phyloP scores from a whole-genome alignment of 1,140 invertebrate genomes.

The Ostrea denselamellosa region DNA sequence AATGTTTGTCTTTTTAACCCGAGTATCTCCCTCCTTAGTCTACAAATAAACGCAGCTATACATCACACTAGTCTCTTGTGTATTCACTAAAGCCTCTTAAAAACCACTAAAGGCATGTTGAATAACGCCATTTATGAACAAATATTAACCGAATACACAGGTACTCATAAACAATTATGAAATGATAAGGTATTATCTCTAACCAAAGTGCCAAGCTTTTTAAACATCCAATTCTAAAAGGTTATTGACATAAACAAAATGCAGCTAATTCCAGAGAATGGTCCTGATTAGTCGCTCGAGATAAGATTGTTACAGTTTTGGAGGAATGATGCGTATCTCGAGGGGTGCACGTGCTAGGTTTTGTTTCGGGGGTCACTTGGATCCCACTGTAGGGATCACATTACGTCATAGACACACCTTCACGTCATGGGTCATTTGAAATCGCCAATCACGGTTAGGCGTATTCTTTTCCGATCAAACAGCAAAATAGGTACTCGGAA shows the following conservation, averaged over 20 bases:
- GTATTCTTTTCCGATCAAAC: background rate
- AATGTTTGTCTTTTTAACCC: background rate
- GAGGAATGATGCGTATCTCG: background rate
- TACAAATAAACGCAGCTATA: background rate
- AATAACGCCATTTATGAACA: background rate
- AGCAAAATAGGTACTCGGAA: background rate
- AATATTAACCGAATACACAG: background rate
- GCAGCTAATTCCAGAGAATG: background rate
- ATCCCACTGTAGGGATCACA: background rate
- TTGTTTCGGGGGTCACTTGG: background rate
- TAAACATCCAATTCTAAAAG: background rate
- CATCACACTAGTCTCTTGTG: background rate
- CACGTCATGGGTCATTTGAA: constrained; percentile 3
- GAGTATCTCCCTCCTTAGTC: background rate
- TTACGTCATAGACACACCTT: background rate
- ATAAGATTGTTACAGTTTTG: background rate
- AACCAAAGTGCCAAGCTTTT: constrained; percentile 4
- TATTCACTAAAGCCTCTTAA: constrained; percentile 17
- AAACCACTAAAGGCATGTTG: background rate
- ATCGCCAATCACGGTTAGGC: background rate
- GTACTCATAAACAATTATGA: background rate
- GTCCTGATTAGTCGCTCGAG: background rate
- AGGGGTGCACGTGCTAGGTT: background rate
- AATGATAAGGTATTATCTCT: background rate
- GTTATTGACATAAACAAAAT: constrained; percentile 5